Conservation (phyloP, 2,888 invertebrate species). For the Latrodectus hesperus region DNA sequence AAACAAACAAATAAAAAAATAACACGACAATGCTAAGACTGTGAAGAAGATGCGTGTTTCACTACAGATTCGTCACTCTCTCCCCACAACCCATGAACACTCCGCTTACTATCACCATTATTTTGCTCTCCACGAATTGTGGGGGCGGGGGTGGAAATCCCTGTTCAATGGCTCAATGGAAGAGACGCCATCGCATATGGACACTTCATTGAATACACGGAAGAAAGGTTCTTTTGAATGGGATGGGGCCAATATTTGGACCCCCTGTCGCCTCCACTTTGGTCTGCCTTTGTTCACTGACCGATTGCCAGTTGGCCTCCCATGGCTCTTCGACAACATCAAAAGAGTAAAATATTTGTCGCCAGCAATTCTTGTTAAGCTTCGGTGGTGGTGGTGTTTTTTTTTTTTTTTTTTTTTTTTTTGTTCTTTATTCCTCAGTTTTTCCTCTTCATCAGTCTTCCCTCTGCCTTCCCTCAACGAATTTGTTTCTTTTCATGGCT, state of each 20-base stretch:
- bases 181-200: slow-evolving; percentile 12
- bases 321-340: slow-evolving; percentile 18
- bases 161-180: background rate
- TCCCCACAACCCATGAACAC: background rate
- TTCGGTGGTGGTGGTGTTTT: slow-evolving; percentile 16
- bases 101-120: background rate
- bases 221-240: slow-evolving; percentile 47
- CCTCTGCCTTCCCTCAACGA: background rate
- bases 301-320: slow-evolving; percentile 45
- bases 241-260: slow-evolving; percentile 60
- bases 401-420: slow-evolving; percentile 12
- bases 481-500: background rate
- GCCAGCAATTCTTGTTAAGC: slow-evolving; percentile 58
- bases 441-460: slow-evolving; percentile 5
- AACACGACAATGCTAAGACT: background rate
- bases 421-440: background rate
- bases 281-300: slow-evolving; percentile 38
- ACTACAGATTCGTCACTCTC: background rate
- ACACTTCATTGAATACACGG: slow-evolving; percentile 46
- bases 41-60: background rate
- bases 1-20: background rate
- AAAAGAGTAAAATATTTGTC: slow-evolving; percentile 68
- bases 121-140: background rate
- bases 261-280: slow-evolving; percentile 66
- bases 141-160: background rate